phyloP scores from a whole-genome alignment of 1,140 invertebrate species.

The Anoplolepis gracilipes region DNA sequence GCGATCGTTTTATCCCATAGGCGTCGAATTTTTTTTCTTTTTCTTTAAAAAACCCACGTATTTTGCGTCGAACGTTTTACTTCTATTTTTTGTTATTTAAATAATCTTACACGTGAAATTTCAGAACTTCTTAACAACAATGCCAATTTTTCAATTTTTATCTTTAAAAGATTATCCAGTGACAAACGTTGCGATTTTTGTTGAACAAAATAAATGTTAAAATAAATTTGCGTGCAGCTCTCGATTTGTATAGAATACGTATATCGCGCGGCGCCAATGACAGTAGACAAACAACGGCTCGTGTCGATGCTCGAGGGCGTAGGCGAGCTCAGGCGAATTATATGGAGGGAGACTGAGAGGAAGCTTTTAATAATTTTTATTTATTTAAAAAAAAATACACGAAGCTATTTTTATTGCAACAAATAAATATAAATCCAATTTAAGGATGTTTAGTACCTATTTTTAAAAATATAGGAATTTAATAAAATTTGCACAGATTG shows the following conservation, averaged over 20 bases:
- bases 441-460: too few species aligned
- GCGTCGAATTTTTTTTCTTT: slow-evolving; percentile 38
- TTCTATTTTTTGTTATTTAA: not conserved
- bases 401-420: not conserved
- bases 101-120: not conserved
- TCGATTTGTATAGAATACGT: not conserved
- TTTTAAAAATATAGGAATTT: too few species aligned
- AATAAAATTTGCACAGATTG: too few species aligned
- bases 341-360: slow-evolving; percentile 22
- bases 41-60: slow-evolving; percentile 10
- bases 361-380: slow-evolving; percentile 68
- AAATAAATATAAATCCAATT: too few species aligned
- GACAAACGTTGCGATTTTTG: not conserved
- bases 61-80: not conserved
- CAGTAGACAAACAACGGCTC: slow-evolving; percentile 46
- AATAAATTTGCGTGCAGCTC: not conserved
- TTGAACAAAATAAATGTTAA: not conserved
- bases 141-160: not conserved
- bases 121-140: not conserved
- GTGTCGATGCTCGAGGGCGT: slow-evolving; percentile 46
- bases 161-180: not conserved
- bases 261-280: slow-evolving; percentile 44
- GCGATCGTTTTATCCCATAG: slow-evolving; percentile 39
- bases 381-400: slow-evolving; percentile 3
- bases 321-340: not conserved